Percentiles rank a stretch among this genome's conserved stretches.
These are phyloP conservation scores for Zootermopsis nevadensis DNA, from an alignment of 2,888 invertebrate genomes.

Conservation along the genomic window DNA sequence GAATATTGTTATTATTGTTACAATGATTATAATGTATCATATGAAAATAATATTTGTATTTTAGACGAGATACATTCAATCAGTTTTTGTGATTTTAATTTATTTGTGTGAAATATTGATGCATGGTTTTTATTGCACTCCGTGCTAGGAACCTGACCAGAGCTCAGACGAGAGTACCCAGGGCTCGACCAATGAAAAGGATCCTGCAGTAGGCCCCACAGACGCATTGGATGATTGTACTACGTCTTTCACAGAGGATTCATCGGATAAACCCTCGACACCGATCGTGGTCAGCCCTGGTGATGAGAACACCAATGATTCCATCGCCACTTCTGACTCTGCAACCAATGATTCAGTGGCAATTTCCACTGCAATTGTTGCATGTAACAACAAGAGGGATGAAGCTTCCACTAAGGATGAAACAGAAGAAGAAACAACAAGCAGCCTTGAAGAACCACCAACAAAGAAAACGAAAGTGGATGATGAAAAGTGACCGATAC, in stretches of 20 bases:
- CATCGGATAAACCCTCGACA: conserved; percentile 75
- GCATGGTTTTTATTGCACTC: too few relatives aligned
- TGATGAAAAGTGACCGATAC: conserved; percentile 51
- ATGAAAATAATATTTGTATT: too few relatives aligned
- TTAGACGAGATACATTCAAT: too few relatives aligned
- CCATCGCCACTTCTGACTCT: conserved; percentile 56
- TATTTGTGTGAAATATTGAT: too few relatives aligned
- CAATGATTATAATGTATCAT: too few relatives aligned
- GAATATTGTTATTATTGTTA: too few relatives aligned
- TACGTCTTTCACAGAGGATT: conserved; percentile 81
- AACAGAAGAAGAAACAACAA: conserved; percentile 45
- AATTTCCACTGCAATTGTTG: conserved; percentile 39
- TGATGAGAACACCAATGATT: conserved; percentile 57
- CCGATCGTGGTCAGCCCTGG: conserved; percentile 60
- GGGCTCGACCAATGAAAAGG: conserved; percentile 70
- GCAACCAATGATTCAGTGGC: conserved; percentile 54
- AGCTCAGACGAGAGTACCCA: conserved; percentile 83
- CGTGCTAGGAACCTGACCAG: conserved; percentile 59
- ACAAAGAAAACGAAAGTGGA: conserved; percentile 50
- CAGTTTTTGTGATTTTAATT: too few relatives aligned
- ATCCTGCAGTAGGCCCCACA: conserved; percentile 60
- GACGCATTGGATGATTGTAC: conserved; percentile 74
- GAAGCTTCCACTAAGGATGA: conserved; percentile 21
- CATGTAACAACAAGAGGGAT: conserved; percentile 31
- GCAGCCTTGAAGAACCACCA: conserved; percentile 49